These are phyloP conservation scores for Ptilodon capucinus DNA, from an alignment of 2,888 invertebrate genomes.

Conservation along the genomic window DNA sequence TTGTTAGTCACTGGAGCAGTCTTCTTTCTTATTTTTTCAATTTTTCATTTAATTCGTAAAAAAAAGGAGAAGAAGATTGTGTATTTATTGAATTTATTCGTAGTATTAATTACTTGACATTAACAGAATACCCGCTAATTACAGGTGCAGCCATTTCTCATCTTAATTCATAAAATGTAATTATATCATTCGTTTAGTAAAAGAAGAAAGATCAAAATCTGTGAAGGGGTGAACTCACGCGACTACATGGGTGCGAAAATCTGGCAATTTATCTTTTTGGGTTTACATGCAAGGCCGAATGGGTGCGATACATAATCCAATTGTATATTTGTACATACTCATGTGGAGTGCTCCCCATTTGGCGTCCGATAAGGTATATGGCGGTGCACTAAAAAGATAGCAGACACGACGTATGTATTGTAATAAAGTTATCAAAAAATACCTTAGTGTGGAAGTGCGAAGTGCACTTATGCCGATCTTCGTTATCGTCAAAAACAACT, in stretches of 20 bases:
- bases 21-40: too few relatives aligned
- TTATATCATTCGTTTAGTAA: too few relatives aligned
- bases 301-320: constrained; percentile 13
- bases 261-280: constrained; percentile 1
- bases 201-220: constrained; percentile 2
- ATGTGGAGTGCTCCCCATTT: constrained; percentile 11
- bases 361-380: constrained; percentile 24
- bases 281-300: constrained; percentile 10
- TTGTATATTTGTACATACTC: constrained; percentile 19
- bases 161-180: too few relatives aligned
- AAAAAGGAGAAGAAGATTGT: too few relatives aligned
- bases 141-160: too few relatives aligned
- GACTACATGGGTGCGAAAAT: constrained; percentile 11
- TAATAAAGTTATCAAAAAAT: not conserved
- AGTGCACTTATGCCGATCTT: too few relatives aligned
- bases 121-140: too few relatives aligned
- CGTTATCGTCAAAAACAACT: too few relatives aligned
- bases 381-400: constrained; percentile 31
- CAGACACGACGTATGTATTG: not conserved
- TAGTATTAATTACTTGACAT: too few relatives aligned
- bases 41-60: too few relatives aligned
- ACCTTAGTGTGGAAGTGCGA: not conserved
- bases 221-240: constrained; percentile 1
- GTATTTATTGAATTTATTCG: too few relatives aligned
- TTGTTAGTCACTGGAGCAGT: too few relatives aligned